Conservation (phyloP, 2,113 vertebrate genomes). For the Sebastes fasciatus region DNA sequence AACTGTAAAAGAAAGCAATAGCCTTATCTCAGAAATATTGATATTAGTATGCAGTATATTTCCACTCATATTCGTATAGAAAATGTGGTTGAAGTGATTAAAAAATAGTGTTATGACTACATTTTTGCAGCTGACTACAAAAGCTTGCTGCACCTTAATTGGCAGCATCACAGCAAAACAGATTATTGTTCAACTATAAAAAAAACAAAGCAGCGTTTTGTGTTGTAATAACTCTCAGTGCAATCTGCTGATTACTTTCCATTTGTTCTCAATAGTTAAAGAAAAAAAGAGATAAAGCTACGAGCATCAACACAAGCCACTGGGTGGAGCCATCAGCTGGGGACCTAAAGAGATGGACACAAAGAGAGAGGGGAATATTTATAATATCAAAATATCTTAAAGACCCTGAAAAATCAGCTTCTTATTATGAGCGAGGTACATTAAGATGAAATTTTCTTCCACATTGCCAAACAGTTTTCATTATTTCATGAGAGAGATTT, state of each 20-base stretch:
- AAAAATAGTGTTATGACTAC: not conserved
- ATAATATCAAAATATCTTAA: no score
- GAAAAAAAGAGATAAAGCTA: constrained; percentile 25
- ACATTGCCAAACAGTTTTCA: not conserved
- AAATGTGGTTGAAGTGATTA: not conserved
- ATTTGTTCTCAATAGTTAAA: not conserved
- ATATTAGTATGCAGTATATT: not conserved
- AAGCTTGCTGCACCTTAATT: not conserved
- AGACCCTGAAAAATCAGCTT: not conserved
- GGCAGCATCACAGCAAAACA: not conserved
- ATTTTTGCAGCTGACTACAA: not conserved
- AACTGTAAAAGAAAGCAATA: not conserved
- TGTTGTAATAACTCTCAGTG: not conserved
- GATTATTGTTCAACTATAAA: not conserved
- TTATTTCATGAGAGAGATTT: not conserved
- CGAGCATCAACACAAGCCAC: constrained; percentile 37
- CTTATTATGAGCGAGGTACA: no score
- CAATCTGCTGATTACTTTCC: not conserved
- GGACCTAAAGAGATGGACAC: constrained; percentile 43
- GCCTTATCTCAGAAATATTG: not conserved
- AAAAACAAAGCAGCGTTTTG: not conserved
- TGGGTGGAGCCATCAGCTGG: constrained; percentile 26
- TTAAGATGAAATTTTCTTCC: not conserved
- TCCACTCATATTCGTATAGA: not conserved
- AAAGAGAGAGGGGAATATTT: not conserved